Evolutionary conservation across 2,888 invertebrate species (phyloP), one percentile per base, ranked within the genome.

Genomic region (Clivina fossor): DNA sequence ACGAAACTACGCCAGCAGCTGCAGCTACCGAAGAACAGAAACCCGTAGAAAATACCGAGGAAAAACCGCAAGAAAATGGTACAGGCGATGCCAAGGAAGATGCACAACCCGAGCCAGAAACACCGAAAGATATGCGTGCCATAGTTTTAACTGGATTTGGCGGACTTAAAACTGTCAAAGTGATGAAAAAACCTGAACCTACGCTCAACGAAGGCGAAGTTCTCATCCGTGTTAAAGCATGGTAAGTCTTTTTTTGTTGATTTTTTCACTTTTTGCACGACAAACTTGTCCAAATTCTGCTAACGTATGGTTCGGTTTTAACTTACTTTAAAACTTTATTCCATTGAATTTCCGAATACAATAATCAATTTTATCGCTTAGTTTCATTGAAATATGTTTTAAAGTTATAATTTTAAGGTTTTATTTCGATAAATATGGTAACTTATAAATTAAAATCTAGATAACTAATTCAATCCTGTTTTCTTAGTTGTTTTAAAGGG

Each of bases 111-210:
- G 80, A 78, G 67, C 63, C 66, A 22, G 79, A 78, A 68, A 80
- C 83, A 63, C 84, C 85, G 63, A 88, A 89, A 74, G 88, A 90
- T 77, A 90, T 91, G 90, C 81, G 88, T 69, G 88, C 89, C 54
- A 84, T 92, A 65, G 86, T 90, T 61, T 81, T 92, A 64, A 88
- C 86, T 62, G 88, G 89, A 66, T 93, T 90, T 75, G 93, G 92
- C 32, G 91, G 91, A 35, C 78, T 90, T 60, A 91, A 91, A 74
- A 85, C 87, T 70, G 86, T 92, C 65, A 91, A 91, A 77, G 85
- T 89, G 63, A 80, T 85, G 68, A 88, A 85, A 74, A 88, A 87
- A 70, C 86, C 88, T 19, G 89, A 90, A 71, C 88, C 89, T 32
- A 75, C 82, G 63, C 71, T 81, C 53, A 80, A 76, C 64, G 85